Conservation (phyloP, 2,888 invertebrate species). For the Noctua fimbriata region DNA sequence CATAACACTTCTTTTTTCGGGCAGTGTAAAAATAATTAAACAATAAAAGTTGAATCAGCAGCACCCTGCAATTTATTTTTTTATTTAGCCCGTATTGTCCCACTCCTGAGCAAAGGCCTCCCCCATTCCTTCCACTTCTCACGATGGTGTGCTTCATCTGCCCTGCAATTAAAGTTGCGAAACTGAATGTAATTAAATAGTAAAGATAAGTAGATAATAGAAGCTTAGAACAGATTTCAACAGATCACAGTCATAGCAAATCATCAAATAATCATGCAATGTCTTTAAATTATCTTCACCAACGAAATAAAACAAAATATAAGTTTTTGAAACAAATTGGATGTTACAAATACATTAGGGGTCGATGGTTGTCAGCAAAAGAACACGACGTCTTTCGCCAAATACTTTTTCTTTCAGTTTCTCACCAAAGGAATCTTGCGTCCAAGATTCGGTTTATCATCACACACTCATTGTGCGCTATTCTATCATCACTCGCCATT, state of each 20-base stretch:
- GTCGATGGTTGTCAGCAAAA: background rate
- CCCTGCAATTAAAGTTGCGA: background rate
- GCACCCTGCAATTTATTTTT: background rate
- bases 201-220: background rate
- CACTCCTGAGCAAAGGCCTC: too few relatives aligned
- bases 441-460: slow-evolving; percentile 68
- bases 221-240: background rate
- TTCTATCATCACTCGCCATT: slow-evolving; percentile 86
- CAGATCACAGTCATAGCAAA: background rate
- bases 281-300: background rate
- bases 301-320: too few relatives aligned
- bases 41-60: background rate
- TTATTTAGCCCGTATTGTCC: too few relatives aligned
- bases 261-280: background rate
- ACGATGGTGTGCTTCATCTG: too few relatives aligned
- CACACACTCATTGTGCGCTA: slow-evolving; percentile 71
- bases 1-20: background rate
- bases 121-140: too few relatives aligned
- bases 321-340: background rate
- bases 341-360: background rate
- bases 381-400: background rate
- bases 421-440: slow-evolving; percentile 26
- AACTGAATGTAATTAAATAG: background rate
- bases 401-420: slow-evolving; percentile 24
- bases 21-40: background rate